Evolutionary conservation across 2,797 vertebrate species (phyloP).

Genomic region (Syndactyla subalaris): DNA sequence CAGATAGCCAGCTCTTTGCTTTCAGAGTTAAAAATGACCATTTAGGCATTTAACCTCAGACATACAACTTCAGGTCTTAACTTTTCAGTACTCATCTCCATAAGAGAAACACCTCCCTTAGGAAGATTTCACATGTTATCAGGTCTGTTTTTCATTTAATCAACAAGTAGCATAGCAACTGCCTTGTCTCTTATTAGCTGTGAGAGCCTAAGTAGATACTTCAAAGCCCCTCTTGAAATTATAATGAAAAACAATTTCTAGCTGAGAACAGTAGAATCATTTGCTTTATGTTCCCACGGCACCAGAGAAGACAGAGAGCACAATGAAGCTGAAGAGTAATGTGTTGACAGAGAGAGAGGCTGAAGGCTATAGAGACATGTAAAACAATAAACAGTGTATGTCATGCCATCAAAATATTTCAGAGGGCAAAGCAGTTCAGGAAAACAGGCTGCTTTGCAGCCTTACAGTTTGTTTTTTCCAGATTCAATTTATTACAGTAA

Average conservation of each 20-base stretch:
- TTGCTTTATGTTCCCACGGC: constrained; percentile 60
- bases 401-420: constrained; percentile 39
- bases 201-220: constrained; percentile 61
- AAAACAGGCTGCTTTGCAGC: constrained; percentile 16
- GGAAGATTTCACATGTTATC: constrained; percentile 58
- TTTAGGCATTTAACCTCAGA: constrained; percentile 42
- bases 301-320: constrained; percentile 40
- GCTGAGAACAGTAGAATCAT: constrained; percentile 47
- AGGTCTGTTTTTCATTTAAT: constrained; percentile 69
- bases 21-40: constrained; percentile 15
- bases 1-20: background rate
- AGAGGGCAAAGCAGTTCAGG: constrained; percentile 4
- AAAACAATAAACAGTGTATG: constrained; percentile 50
- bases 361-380: constrained; percentile 48
- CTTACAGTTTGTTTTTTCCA: background rate
- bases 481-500: background rate
- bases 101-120: constrained; percentile 37
- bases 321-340: constrained; percentile 30
- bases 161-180: constrained; percentile 66
- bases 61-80: constrained; percentile 32
- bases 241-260: constrained; percentile 69
- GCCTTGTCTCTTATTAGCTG: constrained; percentile 43
- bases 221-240: constrained; percentile 69
- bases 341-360: constrained; percentile 45
- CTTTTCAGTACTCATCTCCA: constrained; percentile 4